Base-by-base conservation (phyloP, 37 sponge, comb jelly and placozoan species). In the Chondrilla cf. caribensis region DNA sequence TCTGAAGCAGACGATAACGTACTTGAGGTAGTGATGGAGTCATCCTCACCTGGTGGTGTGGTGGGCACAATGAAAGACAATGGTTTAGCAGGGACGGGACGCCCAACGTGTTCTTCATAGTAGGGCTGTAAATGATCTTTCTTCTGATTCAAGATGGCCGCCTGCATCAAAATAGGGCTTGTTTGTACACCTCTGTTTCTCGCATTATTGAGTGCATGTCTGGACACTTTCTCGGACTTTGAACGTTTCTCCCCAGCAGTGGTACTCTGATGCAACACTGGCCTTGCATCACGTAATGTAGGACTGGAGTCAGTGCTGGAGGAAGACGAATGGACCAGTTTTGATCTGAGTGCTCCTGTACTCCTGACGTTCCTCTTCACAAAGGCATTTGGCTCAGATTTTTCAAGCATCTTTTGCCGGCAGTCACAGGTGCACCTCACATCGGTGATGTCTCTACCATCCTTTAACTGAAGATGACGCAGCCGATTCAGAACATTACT, bases 111-210 rank as follows among this genome's bases (percentile, higher is more conserved):
- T 3, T 28, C 3, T 67, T 28, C 68, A 31, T 26, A 31, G 33
- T n/a, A 8, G 4, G 68, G 68, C 4, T 28, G 31, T 3, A 8
- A 26, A 0, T 31, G 4, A 1, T 28, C 4, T 33, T 31, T 29
- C 68, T 67, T 33, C 68, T n/a, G 68, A 28, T 28, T 6, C 35
- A 33, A 33, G 35, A 4, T 33, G 31, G 32, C 68, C 17, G 11
- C 7, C 29, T 67, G 26, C 11, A 67, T 33, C 35, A 67, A 29
- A 17, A 28, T 1, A 40, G 76, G 76, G 40, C 76, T 73, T 41
- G 76, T 73, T 43, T 73, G 76, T 39, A 73, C 76, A 2, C 25
- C 43, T 73, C 15, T 37, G 24, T 40, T 73, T 37, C 41, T 73
- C 35, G 33, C 33, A 28, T 8, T 67, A 28, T 33, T 29, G 17